phyloP scores from a whole-genome alignment of 1,140 invertebrate species.

The Ridgeia piscesae region DNA sequence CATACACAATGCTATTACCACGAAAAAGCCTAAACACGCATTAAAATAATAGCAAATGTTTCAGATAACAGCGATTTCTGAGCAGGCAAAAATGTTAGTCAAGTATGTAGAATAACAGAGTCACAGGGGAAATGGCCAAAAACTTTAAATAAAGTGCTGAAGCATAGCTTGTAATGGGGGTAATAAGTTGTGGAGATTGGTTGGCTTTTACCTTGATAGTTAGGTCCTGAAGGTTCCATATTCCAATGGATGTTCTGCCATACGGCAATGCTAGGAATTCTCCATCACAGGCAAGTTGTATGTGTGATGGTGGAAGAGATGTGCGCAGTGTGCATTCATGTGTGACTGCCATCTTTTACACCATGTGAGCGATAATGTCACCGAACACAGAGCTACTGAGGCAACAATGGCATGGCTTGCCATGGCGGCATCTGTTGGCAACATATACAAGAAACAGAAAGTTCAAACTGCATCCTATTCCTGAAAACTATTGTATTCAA shows the following conservation, averaged over 20 bases:
- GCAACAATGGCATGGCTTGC: not conserved
- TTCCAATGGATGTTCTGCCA: conserved; percentile 32
- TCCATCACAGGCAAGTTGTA: conserved; percentile 42
- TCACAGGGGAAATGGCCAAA: too few relatives aligned
- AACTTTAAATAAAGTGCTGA: too few relatives aligned
- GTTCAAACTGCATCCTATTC: not conserved
- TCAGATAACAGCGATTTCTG: too few relatives aligned
- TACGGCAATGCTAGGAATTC: conserved; percentile 35
- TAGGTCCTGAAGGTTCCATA: conserved; percentile 37
- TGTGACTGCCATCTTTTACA: not conserved
- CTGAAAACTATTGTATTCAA: not conserved
- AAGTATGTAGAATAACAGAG: too few relatives aligned
- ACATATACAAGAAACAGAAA: not conserved
- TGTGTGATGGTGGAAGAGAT: conserved; percentile 27
- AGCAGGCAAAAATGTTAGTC: too few relatives aligned
- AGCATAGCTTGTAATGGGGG: too few relatives aligned
- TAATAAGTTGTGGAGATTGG: too few relatives aligned
- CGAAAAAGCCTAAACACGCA: too few relatives aligned
- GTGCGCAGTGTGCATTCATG: conserved; percentile 10
- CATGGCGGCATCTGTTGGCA: not conserved
- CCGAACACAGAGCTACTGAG: not conserved
- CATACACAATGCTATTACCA: too few relatives aligned
- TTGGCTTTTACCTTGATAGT: conserved; percentile 16
- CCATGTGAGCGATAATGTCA: not conserved
- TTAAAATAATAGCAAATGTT: too few relatives aligned